phyloP scores from a whole-genome alignment of 2,888 invertebrate species.

The Cinara cedri region DNA sequence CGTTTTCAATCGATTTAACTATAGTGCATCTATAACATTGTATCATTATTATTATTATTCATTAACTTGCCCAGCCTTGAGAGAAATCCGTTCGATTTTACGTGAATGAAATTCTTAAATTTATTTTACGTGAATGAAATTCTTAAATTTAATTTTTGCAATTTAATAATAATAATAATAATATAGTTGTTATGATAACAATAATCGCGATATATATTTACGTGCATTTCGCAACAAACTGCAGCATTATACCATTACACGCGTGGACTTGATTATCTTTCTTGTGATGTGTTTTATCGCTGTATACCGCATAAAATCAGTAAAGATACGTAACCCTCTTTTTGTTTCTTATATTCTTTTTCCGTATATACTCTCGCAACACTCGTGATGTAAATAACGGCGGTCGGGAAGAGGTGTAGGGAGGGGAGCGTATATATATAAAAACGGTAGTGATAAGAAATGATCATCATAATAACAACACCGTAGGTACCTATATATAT shows the following conservation, averaged over 20 bases:
- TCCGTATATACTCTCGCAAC: neutral
- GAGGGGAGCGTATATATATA: neutral
- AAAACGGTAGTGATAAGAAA: slow-evolving; percentile 41
- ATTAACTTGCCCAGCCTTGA: too few relatives aligned
- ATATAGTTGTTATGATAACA: neutral
- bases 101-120: too few relatives aligned
- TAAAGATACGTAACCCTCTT: slow-evolving; percentile 4
- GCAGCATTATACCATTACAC: too few relatives aligned
- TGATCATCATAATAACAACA: neutral
- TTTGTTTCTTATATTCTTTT: slow-evolving; percentile 33
- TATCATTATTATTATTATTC: too few relatives aligned
- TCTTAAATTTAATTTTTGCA: too few relatives aligned
- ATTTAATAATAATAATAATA: too few relatives aligned
- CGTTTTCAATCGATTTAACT: too few relatives aligned
- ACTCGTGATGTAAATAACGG: too few relatives aligned
- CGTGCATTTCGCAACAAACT: neutral
- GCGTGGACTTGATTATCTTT: neutral
- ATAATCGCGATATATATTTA: neutral
- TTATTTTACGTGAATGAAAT: too few relatives aligned
- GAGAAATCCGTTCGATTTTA: too few relatives aligned
- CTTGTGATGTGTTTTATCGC: neutral
- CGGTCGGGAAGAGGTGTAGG: neutral
- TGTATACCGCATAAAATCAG: neutral
- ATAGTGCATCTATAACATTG: too few relatives aligned
- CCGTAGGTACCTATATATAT: too few relatives aligned